Percentiles rank a stretch among this genome's conserved stretches.
phyloP scores from a whole-genome alignment of 1,140 invertebrate genomes.

The Brachionus calyciflorus region DNA sequence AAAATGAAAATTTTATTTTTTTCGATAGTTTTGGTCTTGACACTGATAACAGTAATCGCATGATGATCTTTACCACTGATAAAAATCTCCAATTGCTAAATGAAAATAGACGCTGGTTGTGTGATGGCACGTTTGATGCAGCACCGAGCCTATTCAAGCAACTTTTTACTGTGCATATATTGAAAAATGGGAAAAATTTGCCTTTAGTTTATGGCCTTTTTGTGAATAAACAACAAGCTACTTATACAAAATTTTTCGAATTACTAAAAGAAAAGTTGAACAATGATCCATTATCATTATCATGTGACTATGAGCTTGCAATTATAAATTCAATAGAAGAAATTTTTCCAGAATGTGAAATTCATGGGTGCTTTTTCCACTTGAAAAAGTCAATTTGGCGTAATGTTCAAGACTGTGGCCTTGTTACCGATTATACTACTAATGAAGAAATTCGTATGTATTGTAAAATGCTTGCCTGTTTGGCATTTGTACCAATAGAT shows the following conservation, averaged over 20 bases:
- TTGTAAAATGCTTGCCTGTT: too few species aligned
- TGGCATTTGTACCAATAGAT: too few species aligned
- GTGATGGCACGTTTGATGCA: conserved; percentile 3
- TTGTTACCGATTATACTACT: too few species aligned
- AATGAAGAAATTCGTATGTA: too few species aligned
- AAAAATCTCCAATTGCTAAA: conserved; percentile 22
- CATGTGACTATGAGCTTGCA: conserved; percentile 6
- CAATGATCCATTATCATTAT: not conserved
- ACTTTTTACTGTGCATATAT: conserved; percentile 19
- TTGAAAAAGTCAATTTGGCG: too few species aligned
- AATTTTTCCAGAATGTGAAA: too few species aligned
- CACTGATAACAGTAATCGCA: conserved; percentile 14
- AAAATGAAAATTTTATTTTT: conserved; percentile 14
- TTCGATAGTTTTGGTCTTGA: not conserved
- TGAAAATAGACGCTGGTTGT: conserved; percentile 12
- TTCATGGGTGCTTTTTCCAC: too few species aligned
- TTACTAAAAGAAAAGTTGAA: not conserved
- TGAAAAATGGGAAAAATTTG: conserved; percentile 1
- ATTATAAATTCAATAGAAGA: too few species aligned
- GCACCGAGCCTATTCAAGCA: conserved; percentile 21
- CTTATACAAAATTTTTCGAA: conserved; percentile 2
- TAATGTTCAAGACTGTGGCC: too few species aligned
- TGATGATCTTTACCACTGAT: not conserved
- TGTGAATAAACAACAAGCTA: not conserved
- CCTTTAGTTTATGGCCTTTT: too few species aligned